phyloP scores from a whole-genome alignment of 2,113 vertebrate genomes.

The Coturnix japonica region DNA sequence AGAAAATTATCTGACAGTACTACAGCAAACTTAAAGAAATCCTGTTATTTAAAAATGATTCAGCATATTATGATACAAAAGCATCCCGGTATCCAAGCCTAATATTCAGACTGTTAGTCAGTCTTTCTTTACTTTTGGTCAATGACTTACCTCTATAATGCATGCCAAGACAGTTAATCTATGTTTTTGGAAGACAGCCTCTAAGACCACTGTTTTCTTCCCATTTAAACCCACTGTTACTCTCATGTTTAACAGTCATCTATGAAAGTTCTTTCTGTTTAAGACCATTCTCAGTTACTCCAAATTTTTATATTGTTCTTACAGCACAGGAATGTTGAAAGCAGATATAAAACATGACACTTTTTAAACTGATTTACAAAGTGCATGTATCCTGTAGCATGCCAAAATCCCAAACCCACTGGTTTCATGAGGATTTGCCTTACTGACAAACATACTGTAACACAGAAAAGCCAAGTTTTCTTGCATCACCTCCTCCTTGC shows the following conservation, averaged over 20 bases:
- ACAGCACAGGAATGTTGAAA: not conserved
- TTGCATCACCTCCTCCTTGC: not conserved
- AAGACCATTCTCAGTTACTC: not conserved
- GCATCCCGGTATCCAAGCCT: not conserved
- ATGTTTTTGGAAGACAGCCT: not conserved
- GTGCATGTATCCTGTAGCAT: not conserved
- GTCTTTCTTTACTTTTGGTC: not conserved
- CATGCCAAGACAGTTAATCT: not conserved
- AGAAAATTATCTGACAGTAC: not conserved
- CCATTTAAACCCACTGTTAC: not conserved
- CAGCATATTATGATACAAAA: not conserved
- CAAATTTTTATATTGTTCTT: not conserved
- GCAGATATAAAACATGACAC: accelerated
- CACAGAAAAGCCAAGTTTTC: not conserved
- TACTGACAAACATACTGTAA: not conserved
- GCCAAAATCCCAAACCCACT: not conserved
- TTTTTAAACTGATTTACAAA: not conserved
- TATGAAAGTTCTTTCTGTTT: not conserved
- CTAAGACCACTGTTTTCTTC: not conserved
- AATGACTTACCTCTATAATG: not conserved
- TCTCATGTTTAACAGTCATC: not conserved
- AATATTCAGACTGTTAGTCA: not conserved
- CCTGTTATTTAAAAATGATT: not conserved
- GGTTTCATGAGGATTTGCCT: not conserved
- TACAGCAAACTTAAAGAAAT: not conserved